phyloP scores from a whole-genome alignment of 2,888 invertebrate genomes.

The Machimus rusticus region DNA sequence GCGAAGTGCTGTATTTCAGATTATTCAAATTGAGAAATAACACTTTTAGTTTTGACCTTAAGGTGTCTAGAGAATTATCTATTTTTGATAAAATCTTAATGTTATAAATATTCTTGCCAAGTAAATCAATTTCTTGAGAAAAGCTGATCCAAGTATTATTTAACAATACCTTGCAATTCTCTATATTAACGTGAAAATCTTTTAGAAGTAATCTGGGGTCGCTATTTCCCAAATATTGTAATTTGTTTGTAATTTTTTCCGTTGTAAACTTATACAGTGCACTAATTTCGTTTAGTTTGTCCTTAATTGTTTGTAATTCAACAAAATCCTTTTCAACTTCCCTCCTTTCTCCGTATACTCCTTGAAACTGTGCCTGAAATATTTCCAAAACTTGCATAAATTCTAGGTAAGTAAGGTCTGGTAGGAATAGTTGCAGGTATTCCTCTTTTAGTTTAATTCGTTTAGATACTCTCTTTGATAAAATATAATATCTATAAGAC shows the following conservation, averaged over 20 bases:
- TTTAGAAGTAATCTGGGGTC: not conserved
- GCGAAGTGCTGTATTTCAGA: not conserved
- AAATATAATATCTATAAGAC: not conserved
- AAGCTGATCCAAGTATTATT: not conserved
- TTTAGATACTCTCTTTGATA: not conserved
- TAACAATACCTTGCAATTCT: not conserved
- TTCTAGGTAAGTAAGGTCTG: not conserved
- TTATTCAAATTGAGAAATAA: constrained; percentile 6
- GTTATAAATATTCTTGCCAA: not conserved
- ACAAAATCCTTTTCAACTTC: not conserved
- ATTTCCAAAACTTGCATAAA: constrained; percentile 21
- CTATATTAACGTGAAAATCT: not conserved
- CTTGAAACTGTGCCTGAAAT: not conserved
- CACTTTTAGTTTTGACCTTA: not conserved
- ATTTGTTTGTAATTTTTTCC: not conserved
- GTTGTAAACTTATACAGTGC: not conserved
- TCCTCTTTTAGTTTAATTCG: constrained; percentile 11
- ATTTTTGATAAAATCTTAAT: constrained; percentile 3
- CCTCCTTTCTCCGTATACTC: not conserved
- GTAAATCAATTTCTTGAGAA: not conserved
- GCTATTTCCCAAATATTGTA: not conserved
- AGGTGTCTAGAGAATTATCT: not conserved
- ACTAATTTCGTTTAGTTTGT: not conserved
- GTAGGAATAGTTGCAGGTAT: not conserved
- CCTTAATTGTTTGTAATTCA: not conserved